phyloP scores from a whole-genome alignment of 2,888 invertebrate species.

The Scaptomyza cyrtandrae region DNA sequence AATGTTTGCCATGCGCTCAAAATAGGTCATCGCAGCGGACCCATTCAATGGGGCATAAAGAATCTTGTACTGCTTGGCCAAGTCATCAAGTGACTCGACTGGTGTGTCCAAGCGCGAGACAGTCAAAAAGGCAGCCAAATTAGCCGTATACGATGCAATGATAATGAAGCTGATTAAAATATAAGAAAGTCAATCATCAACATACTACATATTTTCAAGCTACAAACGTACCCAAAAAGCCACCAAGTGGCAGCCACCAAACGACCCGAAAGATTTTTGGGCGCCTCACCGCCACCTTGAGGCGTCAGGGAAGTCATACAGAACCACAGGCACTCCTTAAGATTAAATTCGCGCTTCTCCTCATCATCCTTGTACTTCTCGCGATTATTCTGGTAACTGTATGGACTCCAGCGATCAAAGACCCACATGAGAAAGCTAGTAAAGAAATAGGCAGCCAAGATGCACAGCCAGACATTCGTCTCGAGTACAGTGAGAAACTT shows the following conservation, averaged over 20 bases:
- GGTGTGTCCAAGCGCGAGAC: slow-evolving; percentile 96
- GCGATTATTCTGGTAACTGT: slow-evolving; percentile 97
- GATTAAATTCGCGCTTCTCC: slow-evolving; percentile 96
- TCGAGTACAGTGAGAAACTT: slow-evolving; percentile 98
- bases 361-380: slow-evolving; percentile 96
- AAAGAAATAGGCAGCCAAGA: slow-evolving; percentile 96
- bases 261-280: slow-evolving; percentile 97
- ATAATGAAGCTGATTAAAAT: slow-evolving; percentile 91
- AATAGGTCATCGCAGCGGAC: slow-evolving; percentile 96
- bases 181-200: neutral
- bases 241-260: slow-evolving; percentile 99
- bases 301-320: slow-evolving; percentile 99
- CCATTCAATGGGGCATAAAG: slow-evolving; percentile 96
- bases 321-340: slow-evolving; percentile 99
- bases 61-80: slow-evolving; percentile 97
- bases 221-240: slow-evolving; percentile 91
- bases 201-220: neutral
- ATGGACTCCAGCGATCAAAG: slow-evolving; percentile 98
- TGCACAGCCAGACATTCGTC: slow-evolving; percentile 98
- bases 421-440: slow-evolving; percentile 97
- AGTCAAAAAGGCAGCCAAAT: slow-evolving; percentile 98
- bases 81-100: slow-evolving; percentile 96
- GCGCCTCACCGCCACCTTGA: slow-evolving; percentile 97
- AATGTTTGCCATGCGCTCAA: slow-evolving; percentile 97
- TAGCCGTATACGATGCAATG: slow-evolving; percentile 99